These are phyloP conservation scores for Corythoichthys intestinalis DNA, from an alignment of 2,113 vertebrate species.

Conservation along the genomic window DNA sequence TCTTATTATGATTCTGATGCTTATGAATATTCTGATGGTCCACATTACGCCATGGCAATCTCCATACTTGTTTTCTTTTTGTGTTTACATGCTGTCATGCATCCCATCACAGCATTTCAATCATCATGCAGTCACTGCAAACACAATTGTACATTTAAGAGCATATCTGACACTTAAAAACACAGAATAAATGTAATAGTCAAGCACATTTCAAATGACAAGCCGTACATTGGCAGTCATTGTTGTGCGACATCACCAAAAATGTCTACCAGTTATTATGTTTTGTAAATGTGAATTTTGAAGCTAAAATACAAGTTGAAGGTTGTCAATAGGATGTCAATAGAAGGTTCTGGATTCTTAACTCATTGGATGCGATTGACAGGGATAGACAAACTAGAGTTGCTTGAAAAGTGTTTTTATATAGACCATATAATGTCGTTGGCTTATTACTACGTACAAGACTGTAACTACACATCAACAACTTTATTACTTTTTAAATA, in stretches of 20 bases:
- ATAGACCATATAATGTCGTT: too few species aligned
- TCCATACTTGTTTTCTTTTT: constrained; percentile 72
- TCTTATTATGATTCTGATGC: constrained; percentile 19
- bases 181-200: background rate
- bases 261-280: too few species aligned
- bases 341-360: background rate
- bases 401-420: too few species aligned
- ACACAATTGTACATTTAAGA: background rate
- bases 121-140: constrained; percentile 48
- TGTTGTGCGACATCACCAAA: too few species aligned
- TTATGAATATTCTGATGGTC: constrained; percentile 50
- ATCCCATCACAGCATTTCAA: constrained; percentile 65
- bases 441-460: too few species aligned
- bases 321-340: background rate
- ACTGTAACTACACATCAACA: too few species aligned
- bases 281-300: background rate
- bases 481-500: too few species aligned
- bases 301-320: background rate
- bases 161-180: background rate
- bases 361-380: too few species aligned
- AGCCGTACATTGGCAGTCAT: too few species aligned
- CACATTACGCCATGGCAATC: constrained; percentile 63
- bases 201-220: too few species aligned
- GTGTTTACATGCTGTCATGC: constrained; percentile 74
- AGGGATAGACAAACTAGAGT: too few species aligned